Percentiles rank a stretch among this genome's conserved stretches.
Evolutionary conservation across 1,140 invertebrate species (phyloP).

Genomic region (Diorhabda sublineata): DNA sequence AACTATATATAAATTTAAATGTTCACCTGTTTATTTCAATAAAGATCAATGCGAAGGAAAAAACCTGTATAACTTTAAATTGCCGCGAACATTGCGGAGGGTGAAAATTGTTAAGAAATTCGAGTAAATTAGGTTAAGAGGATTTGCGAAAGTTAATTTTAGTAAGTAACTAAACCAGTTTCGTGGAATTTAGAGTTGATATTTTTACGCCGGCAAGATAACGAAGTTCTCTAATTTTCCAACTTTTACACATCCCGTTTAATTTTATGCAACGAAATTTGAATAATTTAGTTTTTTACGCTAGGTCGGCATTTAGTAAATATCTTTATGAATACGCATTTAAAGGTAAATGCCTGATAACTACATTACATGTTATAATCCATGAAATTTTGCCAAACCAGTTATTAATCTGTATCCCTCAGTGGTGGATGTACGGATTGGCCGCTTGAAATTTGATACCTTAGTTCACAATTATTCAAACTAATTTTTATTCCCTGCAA

Average conservation of each 20-base stretch:
- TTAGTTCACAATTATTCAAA: too few species aligned
- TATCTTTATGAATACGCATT: conserved; percentile 1
- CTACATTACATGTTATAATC: too few species aligned
- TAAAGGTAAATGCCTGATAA: neutral
- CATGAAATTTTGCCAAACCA: too few species aligned
- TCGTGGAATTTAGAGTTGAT: conserved; percentile 26
- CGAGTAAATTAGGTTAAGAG: conserved; percentile 30
- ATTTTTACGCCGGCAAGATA: conserved; percentile 28
- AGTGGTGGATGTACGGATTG: too few species aligned
- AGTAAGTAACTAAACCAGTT: conserved; percentile 32
- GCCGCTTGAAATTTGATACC: too few species aligned
- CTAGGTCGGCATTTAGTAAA: neutral
- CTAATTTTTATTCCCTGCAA: too few species aligned
- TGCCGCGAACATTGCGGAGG: conserved; percentile 13
- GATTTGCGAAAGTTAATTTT: conserved; percentile 33
- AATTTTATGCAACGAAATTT: conserved; percentile 11
- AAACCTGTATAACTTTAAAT: neutral
- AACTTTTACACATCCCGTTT: conserved; percentile 15
- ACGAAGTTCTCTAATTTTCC: conserved; percentile 27
- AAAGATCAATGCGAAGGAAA: conserved; percentile 4
- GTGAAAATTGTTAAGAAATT: conserved; percentile 19
- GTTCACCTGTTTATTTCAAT: conserved; percentile 6
- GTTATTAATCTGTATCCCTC: too few species aligned
- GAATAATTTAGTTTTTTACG: conserved; percentile 8
- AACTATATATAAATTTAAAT: too few species aligned